Conservation (phyloP, 2,888 invertebrate genomes). For the Eurytoma adleriae region DNA sequence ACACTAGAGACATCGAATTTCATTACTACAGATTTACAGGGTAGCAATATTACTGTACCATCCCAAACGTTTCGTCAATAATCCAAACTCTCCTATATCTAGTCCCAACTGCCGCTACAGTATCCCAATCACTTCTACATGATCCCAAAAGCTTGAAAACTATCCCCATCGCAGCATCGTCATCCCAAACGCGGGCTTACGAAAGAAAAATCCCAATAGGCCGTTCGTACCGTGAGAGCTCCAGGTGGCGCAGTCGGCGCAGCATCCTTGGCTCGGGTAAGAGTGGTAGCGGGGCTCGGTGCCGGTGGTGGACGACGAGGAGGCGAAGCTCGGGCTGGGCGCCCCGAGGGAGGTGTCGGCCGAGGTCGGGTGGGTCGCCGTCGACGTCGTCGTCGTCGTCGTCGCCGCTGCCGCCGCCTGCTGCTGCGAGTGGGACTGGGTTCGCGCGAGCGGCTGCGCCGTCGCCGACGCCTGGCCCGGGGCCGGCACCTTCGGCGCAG, state of each 20-base stretch:
- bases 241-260: constrained; percentile 73
- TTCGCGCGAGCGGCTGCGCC: constrained; percentile 64
- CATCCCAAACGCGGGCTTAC: too few relatives aligned
- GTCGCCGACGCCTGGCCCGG: constrained; percentile 59
- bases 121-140: too few relatives aligned
- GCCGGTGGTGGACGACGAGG: constrained; percentile 68
- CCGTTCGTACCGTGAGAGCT: constrained; percentile 72
- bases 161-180: too few relatives aligned
- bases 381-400: constrained; percentile 57
- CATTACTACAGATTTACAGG: too few relatives aligned
- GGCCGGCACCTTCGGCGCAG: constrained; percentile 57
- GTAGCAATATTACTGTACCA: too few relatives aligned
- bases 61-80: too few relatives aligned
- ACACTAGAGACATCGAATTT: too few relatives aligned
- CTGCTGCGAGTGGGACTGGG: constrained; percentile 47
- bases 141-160: too few relatives aligned
- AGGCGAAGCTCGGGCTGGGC: constrained; percentile 60
- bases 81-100: too few relatives aligned
- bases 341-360: constrained; percentile 58
- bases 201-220: too few relatives aligned
- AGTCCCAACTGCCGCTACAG: too few relatives aligned
- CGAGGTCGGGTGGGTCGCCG: constrained; percentile 57
- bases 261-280: constrained; percentile 72
- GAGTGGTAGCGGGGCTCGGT: constrained; percentile 69
- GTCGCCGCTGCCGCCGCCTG: constrained; percentile 55